Evolutionary conservation across 2,888 invertebrate species (phyloP), one percentile per base, ranked within the genome.

Genomic region (Pogonocherus hispidulus): DNA sequence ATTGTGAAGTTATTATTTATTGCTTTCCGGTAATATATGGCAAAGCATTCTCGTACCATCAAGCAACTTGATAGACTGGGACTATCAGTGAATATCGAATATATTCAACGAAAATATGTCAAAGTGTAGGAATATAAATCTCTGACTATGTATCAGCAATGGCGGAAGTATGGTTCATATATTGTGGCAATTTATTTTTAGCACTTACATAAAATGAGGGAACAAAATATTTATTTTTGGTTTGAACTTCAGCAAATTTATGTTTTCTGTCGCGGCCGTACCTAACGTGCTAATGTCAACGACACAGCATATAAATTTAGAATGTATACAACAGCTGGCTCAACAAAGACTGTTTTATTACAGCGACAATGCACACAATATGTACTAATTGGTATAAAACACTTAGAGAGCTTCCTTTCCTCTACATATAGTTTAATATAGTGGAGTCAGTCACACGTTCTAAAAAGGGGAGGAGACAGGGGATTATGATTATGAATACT

Each of bases 301-400:
- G 66, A 66, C 66, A 62, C 56, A 56, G 41, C 47, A 47, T 27
- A 62, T 66, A 66, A 66, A 66, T 66, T 62, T 54, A 56, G 55
- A 52, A 52, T 35, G 22, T 37, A 59, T 18, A 62, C 41, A 41
- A 32, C 22, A 37, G 55, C 5, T 20, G 55, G 55, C 9, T 41
- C n/a, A 20, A 37, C 37, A 20, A 55, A 37, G n/a, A 18, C 5
- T 8, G 11, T 35, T 51, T 27, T 41, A 41, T 41, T 41, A n/a
- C 11, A 41, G 16, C 41, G n/a, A 41, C 41, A n/a, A n/a, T 41
- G n/a, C 16, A n/a, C n/a, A n/a, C n/a, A 41, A 41, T 41, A 41
- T 41, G 11, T 41, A 41, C 41, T 41, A 41, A 41, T 41, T 41
- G 41, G 41, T 41, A 41, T 41, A 14, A n/a, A 41, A 11, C 6